phyloP scores from a whole-genome alignment of 2,113 vertebrate genomes.

The Chunga burmeisteri region DNA sequence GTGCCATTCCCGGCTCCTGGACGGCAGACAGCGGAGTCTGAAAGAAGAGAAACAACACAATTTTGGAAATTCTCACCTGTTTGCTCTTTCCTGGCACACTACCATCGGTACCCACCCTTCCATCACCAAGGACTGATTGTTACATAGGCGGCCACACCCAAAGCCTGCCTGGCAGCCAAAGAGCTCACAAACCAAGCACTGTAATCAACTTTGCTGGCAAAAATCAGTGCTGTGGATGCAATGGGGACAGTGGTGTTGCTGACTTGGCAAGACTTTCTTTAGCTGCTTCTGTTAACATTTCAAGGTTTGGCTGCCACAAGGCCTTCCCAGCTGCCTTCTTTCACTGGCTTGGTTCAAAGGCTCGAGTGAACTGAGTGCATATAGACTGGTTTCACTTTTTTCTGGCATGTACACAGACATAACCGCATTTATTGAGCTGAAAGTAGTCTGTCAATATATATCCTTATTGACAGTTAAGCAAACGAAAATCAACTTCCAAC shows the following conservation, averaged over 20 bases:
- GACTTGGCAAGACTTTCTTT: not conserved
- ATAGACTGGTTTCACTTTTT: not conserved
- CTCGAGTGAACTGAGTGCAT: not conserved
- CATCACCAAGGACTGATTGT: conserved; percentile 7
- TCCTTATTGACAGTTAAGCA: not conserved
- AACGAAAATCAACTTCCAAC: not conserved
- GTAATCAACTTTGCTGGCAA: conserved; percentile 46
- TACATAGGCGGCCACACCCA: conserved; percentile 43
- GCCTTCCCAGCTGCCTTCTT: conserved; percentile 9
- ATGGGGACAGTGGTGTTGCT: not conserved
- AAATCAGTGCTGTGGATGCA: not conserved
- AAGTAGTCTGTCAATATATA: not conserved
- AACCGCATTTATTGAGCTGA: not conserved
- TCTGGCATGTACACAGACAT: not conserved
- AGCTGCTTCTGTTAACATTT: not conserved
- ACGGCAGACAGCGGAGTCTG: rapidly evolving
- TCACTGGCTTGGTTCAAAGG: not conserved
- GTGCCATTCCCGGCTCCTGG: rapidly evolving
- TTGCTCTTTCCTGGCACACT: not conserved
- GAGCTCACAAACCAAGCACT: conserved; percentile 21
- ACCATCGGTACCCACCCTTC: not conserved
- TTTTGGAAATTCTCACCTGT: not conserved
- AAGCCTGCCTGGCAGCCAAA: conserved; percentile 39
- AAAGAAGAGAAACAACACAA: not conserved
- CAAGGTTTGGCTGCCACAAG: not conserved